Percentiles rank a stretch among this genome's conserved stretches.
These are phyloP conservation scores for Hypercompe scribonia DNA, from an alignment of 2,888 invertebrate species.

Conservation along the genomic window DNA sequence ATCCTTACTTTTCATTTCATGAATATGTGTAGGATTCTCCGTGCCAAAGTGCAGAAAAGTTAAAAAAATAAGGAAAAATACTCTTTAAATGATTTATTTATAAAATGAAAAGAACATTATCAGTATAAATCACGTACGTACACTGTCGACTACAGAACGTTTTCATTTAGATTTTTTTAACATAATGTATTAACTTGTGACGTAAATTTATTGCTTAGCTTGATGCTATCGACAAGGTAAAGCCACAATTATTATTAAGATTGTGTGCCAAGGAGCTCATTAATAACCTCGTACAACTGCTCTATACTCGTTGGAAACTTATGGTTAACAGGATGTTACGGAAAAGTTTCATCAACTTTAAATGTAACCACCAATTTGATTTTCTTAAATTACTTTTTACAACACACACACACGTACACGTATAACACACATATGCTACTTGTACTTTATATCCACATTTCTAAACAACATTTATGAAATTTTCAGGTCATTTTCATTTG, in stretches of 20 bases:
- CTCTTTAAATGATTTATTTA: not conserved
- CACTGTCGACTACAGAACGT: not conserved
- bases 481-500: too few species aligned
- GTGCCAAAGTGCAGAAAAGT: too few species aligned
- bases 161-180: not conserved
- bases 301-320: not conserved
- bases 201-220: not conserved
- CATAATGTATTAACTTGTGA: not conserved
- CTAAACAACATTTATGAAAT: too few species aligned
- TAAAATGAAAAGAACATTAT: not conserved
- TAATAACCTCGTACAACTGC: not conserved
- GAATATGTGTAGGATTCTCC: too few species aligned
- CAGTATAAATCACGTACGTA: not conserved
- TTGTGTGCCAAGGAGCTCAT: not conserved
- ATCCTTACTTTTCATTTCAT: too few species aligned
- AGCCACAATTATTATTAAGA: not conserved
- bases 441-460: too few species aligned
- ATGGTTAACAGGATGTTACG: not conserved
- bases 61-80: not conserved
- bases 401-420: not conserved
- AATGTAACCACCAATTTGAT: not conserved
- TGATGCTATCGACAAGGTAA: not conserved
- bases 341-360: not conserved
- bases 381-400: not conserved
- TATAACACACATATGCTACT: too few species aligned